Evolutionary conservation across 2,888 invertebrate genomes (phyloP), one percentile per base, ranked within the genome.

Genomic region (Drosophila suboccidentalis): DNA sequence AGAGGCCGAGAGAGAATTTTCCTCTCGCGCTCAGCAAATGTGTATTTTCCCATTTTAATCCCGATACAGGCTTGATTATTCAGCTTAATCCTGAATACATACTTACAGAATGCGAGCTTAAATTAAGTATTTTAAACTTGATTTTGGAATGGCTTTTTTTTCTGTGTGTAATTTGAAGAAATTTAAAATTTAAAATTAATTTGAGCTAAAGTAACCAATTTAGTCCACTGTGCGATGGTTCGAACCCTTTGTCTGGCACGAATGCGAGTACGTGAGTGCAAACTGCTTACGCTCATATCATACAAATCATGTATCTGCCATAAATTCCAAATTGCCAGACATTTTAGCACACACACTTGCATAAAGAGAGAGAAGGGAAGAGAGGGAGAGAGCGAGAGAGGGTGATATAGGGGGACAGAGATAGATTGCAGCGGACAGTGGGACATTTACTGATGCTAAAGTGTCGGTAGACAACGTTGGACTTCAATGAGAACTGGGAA

Each of bases 281-380:
- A 89, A 89, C 90, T 89, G 85, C 90, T 89, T 90, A 90, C 87
- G 90, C 71, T 87, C 78, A 67, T 79, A 82, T 87, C 80, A 79
- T 76, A 90, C 88, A 91, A 91, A 87, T 91, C 90, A 91, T 91
- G 85, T 81, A 75, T 79, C 83, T 85, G 80, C 81, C 86, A 91
- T 90, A 90, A 91, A 90, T 91, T 90, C 83, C 82, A 82, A 90
- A 90, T 90, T 87, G 89, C 88, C 90, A 87, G 75, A 73, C 89
- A 87, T 90, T 88, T 86, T 78, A 79, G 71, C 71, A 75, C 77
- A 75, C 63, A 72, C 62, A 66, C 38, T 49, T 11, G 10, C 19
- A 58, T n/a, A 39, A 22, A 44, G 38, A 17, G 19, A 49, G 46
- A 38, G 36, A 19, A 1, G 6, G 26, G 1, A 9, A 6, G 43